A percentile compares a stretch with the other conserved stretches of the same genome.
Evolutionary conservation across 2,888 invertebrate species (phyloP).

Genomic region (Hylaea fasciaria): DNA sequence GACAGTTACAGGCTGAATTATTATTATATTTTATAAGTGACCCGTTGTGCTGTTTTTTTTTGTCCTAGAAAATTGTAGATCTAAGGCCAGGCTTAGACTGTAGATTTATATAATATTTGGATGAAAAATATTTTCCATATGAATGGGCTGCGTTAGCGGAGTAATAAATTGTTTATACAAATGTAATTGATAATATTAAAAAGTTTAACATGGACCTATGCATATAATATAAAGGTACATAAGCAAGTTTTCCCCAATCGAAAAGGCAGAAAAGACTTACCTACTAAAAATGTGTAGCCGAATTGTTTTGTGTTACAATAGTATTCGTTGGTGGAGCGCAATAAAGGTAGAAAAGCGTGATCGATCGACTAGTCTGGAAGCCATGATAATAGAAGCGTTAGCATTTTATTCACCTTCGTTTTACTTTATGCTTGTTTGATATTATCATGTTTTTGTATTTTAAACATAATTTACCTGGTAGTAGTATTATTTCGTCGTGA

Average conservation of each 20-base stretch:
- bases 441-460: not conserved
- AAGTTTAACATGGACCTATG: not conserved
- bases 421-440: not conserved
- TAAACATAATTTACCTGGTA: too few relatives aligned
- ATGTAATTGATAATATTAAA: not conserved
- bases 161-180: too few relatives aligned
- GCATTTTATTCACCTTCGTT: not conserved
- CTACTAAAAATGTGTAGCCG: conserved; percentile 2
- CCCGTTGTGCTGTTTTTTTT: too few relatives aligned
- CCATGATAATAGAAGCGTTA: conserved; percentile 13
- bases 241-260: not conserved
- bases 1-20: too few relatives aligned
- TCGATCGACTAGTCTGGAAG: conserved; percentile 20
- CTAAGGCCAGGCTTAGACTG: too few relatives aligned
- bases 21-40: too few relatives aligned
- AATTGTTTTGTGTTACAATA: conserved; percentile 16
- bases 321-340: conserved; percentile 12
- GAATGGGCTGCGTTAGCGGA: too few relatives aligned
- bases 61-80: too few relatives aligned
- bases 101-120: too few relatives aligned
- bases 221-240: conserved; percentile 8
- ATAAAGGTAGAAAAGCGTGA: conserved; percentile 15
- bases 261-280: conserved; percentile 1
- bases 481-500: too few relatives aligned
- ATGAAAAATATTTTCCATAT: too few relatives aligned